Evolutionary conservation across 2,113 vertebrate species (phyloP).

Genomic region (Prinia subflava): DNA sequence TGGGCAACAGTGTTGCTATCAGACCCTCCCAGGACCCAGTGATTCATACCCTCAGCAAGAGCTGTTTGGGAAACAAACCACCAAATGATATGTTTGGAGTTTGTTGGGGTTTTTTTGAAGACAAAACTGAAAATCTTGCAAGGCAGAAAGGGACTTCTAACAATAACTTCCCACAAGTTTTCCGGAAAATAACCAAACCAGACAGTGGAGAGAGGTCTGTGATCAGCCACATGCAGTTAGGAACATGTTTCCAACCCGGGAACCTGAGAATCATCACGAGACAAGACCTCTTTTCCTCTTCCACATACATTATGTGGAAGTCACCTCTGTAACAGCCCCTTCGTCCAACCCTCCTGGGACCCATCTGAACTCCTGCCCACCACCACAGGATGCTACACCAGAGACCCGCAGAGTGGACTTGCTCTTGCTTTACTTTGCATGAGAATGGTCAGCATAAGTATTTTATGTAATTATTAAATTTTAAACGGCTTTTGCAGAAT

Average conservation of each 20-base stretch:
- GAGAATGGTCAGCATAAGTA: background rate
- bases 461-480: conserved; percentile 41
- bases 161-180: background rate
- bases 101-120: background rate
- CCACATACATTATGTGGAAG: background rate
- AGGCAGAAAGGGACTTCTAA: background rate
- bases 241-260: background rate
- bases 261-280: background rate
- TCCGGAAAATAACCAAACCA: background rate
- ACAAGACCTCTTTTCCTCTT: background rate
- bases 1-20: background rate
- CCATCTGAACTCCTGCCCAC: background rate
- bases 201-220: background rate
- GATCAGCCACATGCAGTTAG: background rate
- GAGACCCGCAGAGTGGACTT: background rate
- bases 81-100: background rate
- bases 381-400: accelerated
- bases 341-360: accelerated
- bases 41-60: background rate
- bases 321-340: background rate
- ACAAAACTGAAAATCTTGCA: background rate
- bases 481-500: background rate
- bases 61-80: background rate
- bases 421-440: background rate
- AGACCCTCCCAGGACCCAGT: background rate